A percentile compares a stretch with the other conserved stretches of the same genome.
phyloP scores from a whole-genome alignment of 2,888 invertebrate species.

The Drosophila meridiana region DNA sequence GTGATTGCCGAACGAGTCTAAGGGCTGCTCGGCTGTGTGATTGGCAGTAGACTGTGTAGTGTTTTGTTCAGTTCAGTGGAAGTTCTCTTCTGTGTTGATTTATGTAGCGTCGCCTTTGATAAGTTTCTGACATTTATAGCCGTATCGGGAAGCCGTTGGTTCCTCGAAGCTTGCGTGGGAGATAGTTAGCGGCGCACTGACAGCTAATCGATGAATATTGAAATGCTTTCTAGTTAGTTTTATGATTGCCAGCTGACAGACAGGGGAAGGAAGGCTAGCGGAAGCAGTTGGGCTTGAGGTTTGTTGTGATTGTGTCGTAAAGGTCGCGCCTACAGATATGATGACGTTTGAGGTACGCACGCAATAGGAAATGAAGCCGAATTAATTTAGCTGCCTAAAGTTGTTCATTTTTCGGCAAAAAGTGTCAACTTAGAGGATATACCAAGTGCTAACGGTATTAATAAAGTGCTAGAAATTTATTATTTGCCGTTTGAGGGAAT shows the following conservation, averaged over 20 bases:
- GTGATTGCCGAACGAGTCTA: not conserved
- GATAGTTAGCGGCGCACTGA: conserved; percentile 51
- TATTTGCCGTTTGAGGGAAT: not conserved
- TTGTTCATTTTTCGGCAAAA: not conserved
- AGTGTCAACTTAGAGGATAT: not conserved
- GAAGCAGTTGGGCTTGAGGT: not conserved
- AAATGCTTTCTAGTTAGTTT: conserved; percentile 31
- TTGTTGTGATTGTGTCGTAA: conserved; percentile 28
- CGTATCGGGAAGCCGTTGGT: no score
- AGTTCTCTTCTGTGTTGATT: conserved; percentile 54
- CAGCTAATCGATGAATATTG: conserved; percentile 74
- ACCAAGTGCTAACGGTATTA: not conserved
- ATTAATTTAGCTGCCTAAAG: conserved; percentile 13
- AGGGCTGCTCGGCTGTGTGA: conserved; percentile 31
- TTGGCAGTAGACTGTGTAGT: conserved; percentile 48
- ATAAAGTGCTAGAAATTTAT: no score
- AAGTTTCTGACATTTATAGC: conserved; percentile 60
- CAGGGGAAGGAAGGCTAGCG: no score
- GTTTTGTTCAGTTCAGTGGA: conserved; percentile 25
- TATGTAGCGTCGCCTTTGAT: conserved; percentile 55
- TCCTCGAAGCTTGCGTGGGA: not conserved
- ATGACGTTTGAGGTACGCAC: conserved; percentile 11
- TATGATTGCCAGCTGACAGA: conserved; percentile 24
- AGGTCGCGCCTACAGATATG: conserved; percentile 10
- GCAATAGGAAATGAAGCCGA: conserved; percentile 7